A percentile compares a stretch with the other conserved stretches of the same genome.
These are phyloP conservation scores for Sarcophaga bullata DNA, from an alignment of 1,140 invertebrate genomes.

Conservation along the genomic window DNA sequence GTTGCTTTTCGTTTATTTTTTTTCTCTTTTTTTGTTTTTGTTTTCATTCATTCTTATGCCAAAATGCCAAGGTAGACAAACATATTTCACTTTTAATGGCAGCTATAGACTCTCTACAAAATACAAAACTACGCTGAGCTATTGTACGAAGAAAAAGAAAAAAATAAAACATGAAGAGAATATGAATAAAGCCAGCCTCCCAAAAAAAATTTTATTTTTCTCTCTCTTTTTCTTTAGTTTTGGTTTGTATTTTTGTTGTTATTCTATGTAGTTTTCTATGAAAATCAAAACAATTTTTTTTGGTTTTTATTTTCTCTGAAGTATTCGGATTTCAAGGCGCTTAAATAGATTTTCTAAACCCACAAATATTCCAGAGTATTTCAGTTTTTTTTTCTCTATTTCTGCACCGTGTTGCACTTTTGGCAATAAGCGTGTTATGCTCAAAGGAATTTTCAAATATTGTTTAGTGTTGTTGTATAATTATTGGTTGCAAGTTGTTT, in stretches of 20 bases:
- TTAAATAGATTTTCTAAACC: too few relatives aligned
- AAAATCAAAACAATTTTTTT: not conserved
- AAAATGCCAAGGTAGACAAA: constrained; percentile 30
- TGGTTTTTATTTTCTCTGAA: not conserved
- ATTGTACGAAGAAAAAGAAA: too few relatives aligned
- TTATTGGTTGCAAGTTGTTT: not conserved
- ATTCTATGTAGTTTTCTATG: not conserved
- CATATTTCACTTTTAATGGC: constrained; percentile 38
- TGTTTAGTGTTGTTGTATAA: not conserved
- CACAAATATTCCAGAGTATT: too few relatives aligned
- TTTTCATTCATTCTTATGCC: not conserved
- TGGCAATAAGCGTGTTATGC: not conserved
- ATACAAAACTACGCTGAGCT: too few relatives aligned
- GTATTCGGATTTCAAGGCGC: too few relatives aligned
- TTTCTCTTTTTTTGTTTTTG: not conserved
- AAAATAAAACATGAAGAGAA: too few relatives aligned
- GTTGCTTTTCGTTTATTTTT: not conserved
- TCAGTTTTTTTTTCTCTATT: not conserved
- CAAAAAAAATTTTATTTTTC: too few relatives aligned
- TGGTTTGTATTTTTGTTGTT: not conserved
- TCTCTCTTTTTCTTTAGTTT: too few relatives aligned
- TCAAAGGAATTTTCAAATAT: not conserved
- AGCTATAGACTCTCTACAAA: not conserved
- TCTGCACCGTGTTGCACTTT: not conserved
- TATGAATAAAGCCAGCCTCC: too few relatives aligned